Percentiles rank a stretch among this genome's conserved stretches.
phyloP scores from a whole-genome alignment of 1,140 invertebrate species.

The Aphaenogaster ashmeadi region DNA sequence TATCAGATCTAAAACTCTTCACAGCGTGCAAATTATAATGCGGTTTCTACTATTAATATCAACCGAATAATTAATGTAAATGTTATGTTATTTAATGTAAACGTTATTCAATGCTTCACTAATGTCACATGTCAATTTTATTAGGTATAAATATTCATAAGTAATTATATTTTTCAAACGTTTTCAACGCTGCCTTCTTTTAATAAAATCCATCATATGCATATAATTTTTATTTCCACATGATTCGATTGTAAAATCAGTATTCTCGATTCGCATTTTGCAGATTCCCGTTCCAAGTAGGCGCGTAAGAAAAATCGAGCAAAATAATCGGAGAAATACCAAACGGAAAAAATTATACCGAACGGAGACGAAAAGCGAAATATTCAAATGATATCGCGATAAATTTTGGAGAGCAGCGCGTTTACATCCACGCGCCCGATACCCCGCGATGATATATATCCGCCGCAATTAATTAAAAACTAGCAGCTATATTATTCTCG shows the following conservation, averaged over 20 bases:
- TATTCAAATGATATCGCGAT: slow-evolving; percentile 42
- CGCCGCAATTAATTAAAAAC: slow-evolving; percentile 58
- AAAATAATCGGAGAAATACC: background rate
- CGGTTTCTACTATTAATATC: slow-evolving; percentile 4
- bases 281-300: background rate
- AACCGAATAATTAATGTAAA: slow-evolving; percentile 39
- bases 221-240: background rate
- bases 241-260: background rate
- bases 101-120: slow-evolving; percentile 33
- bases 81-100: slow-evolving; percentile 34
- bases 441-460: slow-evolving; percentile 15
- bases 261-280: background rate
- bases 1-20: slow-evolving; percentile 5
- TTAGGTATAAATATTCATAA: slow-evolving; percentile 41
- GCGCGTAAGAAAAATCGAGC: slow-evolving; percentile 5
- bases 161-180: background rate
- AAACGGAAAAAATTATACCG: background rate
- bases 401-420: slow-evolving; percentile 16
- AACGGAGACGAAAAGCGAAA: slow-evolving; percentile 10
- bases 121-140: slow-evolving; percentile 3
- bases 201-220: background rate
- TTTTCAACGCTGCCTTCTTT: background rate
- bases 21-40: slow-evolving; percentile 16
- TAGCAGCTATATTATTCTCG: slow-evolving; percentile 60
- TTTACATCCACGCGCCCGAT: slow-evolving; percentile 19